Base-by-base conservation (phyloP, 2,113 vertebrate genomes). In the Dendrocopos noguchii region DNA sequence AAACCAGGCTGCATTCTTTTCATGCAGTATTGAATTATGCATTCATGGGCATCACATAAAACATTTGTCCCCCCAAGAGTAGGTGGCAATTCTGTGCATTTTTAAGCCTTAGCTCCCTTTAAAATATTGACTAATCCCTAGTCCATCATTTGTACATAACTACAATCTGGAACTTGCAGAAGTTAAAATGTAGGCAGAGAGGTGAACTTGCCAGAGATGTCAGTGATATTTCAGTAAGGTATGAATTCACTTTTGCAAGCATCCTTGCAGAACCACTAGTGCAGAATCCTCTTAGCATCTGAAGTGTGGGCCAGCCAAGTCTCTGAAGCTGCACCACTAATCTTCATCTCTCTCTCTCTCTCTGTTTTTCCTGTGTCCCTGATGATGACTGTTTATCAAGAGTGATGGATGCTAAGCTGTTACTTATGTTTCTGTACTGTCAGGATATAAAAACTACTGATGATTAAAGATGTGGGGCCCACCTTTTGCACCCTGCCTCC, bases 171-270 rank as follows among this genome's bases (percentile, higher is more conserved):
- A 80, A 80, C 63, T 84, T 84, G 19, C 31, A 31, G 42, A 71
- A 91, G 44, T 79, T 84, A 71, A 87, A 79, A 74, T 8, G 47
- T 75, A 92, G 68, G n/a, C 60, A 68, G 64, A 50, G 61, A 80
- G 22, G 64, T 73, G 63, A 60, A 64, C 66, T 85, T 95, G 64
- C 42, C 67, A 67, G 53, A 92, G 72, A 64, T 91, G 56, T 60
- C 52, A 22, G 31, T 57, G 75, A 53, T 71, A 60, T 1, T 76
- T 52, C 44, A 80, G 53, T 44, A 87, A 81, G 74, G 22, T 64
- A n/a, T 64, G 72, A 89, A 89, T 76, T 84, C 88, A 91, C 82
- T 60, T 53, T 80, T 64, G 75, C 47, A 80, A 80, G 53, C 68
- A 71, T 77, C 47, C 64, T 77, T 82, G 44, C 77, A 83, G 81